These are phyloP conservation scores for Nanorana parkeri DNA, from an alignment of 2,113 vertebrate species.

Conservation along the genomic window DNA sequence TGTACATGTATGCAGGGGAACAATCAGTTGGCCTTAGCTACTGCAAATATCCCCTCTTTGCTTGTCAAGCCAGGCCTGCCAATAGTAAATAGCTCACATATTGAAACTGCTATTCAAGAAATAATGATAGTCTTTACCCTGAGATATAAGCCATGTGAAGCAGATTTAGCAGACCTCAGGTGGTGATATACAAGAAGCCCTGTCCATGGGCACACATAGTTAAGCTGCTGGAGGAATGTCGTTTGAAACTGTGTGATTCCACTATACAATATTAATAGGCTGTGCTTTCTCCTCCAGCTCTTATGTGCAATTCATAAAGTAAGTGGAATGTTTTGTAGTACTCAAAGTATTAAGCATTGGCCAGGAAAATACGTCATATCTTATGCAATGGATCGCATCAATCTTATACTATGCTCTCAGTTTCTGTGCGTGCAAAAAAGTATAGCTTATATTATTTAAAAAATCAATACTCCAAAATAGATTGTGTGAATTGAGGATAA, in stretches of 20 bases:
- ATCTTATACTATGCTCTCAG: conserved; percentile 24
- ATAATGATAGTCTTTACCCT: conserved; percentile 19
- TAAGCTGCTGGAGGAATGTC: no score
- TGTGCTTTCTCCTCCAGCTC: neutral
- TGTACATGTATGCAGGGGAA: neutral
- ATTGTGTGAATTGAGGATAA: conserved; percentile 20
- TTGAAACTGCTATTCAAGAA: neutral
- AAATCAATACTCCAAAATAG: conserved; percentile 50
- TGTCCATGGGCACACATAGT: neutral
- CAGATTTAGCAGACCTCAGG: conserved; percentile 18
- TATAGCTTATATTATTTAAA: conserved; percentile 50
- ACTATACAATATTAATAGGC: conserved; percentile 9
- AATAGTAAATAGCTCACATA: neutral
- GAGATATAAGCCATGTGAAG: neutral
- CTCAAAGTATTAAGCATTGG: conserved; percentile 24
- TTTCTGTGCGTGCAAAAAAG: conserved; percentile 29
- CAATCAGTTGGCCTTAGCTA: neutral
- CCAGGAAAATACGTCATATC: conserved; percentile 19
- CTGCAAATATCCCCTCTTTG: neutral
- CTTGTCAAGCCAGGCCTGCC: neutral
- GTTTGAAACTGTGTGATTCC: neutral
- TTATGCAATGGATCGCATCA: conserved; percentile 32
- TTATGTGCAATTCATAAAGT: neutral
- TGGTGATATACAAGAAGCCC: conserved; percentile 2
- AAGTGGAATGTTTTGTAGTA: conserved; percentile 8